Evolutionary conservation across 1,140 invertebrate genomes (phyloP).

Genomic region (Fopius arisanus): DNA sequence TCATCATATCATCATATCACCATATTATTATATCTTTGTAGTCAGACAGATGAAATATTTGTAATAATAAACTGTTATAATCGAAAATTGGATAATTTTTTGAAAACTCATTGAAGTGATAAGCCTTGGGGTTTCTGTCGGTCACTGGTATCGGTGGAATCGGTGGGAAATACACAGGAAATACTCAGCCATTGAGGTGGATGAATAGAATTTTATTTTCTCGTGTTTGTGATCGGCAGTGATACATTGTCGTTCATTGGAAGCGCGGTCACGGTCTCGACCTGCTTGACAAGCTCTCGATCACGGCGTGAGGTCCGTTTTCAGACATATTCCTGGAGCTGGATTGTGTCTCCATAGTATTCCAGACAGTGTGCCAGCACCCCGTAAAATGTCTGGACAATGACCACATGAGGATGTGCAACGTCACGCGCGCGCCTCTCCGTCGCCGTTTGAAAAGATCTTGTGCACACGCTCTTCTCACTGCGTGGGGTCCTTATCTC

Average conservation of each 20-base stretch:
- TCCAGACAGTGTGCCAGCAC: conserved; percentile 11
- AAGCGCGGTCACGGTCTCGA: conserved; percentile 45
- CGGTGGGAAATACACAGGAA: no score
- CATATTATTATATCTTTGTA: no score
- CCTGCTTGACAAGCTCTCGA: conserved; percentile 49
- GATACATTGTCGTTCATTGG: conserved; percentile 14
- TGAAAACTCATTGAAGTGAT: no score
- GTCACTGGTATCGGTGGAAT: no score
- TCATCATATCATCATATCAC: no score
- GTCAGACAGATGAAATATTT: no score
- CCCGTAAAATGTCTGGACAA: conserved; percentile 42
- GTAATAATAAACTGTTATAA: no score
- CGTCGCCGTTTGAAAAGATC: conserved; percentile 40
- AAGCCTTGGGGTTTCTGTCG: no score
- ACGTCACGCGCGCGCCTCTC: conserved; percentile 51
- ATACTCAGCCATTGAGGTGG: no score
- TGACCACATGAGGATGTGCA: conserved; percentile 46
- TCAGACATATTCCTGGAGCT: conserved; percentile 38
- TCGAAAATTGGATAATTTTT: no score
- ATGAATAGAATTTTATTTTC: neutral
- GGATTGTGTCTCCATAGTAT: conserved; percentile 16
- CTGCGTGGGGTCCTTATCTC: conserved; percentile 33
- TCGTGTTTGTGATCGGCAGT: neutral
- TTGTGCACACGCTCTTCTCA: conserved; percentile 27
- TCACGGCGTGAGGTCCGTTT: conserved; percentile 49